Evolutionary conservation across 2,797 vertebrate genomes (phyloP).

Genomic region (Lerista edwardsae): DNA sequence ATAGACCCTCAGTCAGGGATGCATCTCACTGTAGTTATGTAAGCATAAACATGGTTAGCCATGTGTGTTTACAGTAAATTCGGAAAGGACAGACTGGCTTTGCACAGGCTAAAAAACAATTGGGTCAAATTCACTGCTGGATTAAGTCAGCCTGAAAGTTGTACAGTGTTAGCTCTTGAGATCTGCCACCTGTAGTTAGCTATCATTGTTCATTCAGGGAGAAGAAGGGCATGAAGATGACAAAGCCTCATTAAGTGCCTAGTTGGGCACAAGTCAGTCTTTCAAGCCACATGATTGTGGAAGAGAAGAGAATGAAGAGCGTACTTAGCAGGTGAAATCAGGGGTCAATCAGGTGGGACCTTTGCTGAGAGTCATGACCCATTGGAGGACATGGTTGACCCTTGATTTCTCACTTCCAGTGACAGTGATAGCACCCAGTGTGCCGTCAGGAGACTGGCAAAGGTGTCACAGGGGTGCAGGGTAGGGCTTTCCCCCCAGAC

Average conservation of each 20-base stretch:
- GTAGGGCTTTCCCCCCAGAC: no score
- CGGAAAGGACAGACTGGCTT: neutral
- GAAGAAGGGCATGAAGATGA: neutral
- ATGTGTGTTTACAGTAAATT: neutral
- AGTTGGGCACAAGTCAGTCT: no score
- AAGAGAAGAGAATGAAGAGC: neutral
- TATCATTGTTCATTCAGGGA: neutral
- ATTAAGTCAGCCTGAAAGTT: neutral
- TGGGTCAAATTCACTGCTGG: constrained; percentile 23
- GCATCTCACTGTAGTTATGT: neutral
- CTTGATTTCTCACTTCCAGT: no score
- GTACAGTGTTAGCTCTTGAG: neutral
- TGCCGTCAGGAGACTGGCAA: no score
- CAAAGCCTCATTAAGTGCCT: neutral
- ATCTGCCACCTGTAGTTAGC: neutral
- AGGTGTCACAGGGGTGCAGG: no score
- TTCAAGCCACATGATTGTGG: neutral
- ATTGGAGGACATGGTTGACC: no score
- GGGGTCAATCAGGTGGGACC: no score
- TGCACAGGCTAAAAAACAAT: neutral
- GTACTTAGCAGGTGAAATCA: no score
- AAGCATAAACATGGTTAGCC: neutral
- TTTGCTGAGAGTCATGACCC: no score
- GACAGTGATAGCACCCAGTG: no score
- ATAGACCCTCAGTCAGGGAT: no score